Conservation (phyloP, 2,797 vertebrate species). For the Poecilia velifera region DNA sequence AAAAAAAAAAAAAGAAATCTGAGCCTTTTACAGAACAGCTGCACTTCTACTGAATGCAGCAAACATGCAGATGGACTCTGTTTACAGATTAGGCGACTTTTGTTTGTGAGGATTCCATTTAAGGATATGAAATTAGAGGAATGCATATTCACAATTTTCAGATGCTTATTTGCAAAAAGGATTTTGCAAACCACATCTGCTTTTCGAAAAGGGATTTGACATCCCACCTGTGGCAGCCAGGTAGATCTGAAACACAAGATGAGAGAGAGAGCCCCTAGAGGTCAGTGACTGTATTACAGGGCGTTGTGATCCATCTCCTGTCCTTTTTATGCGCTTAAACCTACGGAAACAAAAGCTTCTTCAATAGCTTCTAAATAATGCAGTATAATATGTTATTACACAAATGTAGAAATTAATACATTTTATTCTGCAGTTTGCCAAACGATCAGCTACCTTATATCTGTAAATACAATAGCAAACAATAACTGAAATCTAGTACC, state of each 20-base stretch:
- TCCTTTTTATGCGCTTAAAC: neutral
- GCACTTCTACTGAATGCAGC: neutral
- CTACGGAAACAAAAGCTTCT: neutral
- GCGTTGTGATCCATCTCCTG: neutral
- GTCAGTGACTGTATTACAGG: too few species aligned
- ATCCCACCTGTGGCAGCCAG: too few species aligned
- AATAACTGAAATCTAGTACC: neutral
- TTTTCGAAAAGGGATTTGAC: neutral
- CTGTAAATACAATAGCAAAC: neutral
- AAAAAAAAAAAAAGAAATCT: neutral
- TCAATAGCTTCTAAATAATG: constrained; percentile 6
- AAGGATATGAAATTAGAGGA: neutral
- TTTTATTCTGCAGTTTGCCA: neutral
- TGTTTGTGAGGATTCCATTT: neutral
- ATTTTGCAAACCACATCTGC: neutral
- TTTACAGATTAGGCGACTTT: neutral
- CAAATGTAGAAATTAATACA: constrained; percentile 3
- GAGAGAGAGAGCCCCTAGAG: too few species aligned
- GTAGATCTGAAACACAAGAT: too few species aligned
- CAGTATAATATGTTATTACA: neutral
- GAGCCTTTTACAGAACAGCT: neutral
- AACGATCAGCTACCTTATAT: neutral
- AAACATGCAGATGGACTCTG: neutral
- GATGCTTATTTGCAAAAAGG: neutral
- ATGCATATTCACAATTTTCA: neutral